These are phyloP conservation scores for Tetragonisca angustula DNA, from an alignment of 2,888 invertebrate genomes.

Conservation along the genomic window DNA sequence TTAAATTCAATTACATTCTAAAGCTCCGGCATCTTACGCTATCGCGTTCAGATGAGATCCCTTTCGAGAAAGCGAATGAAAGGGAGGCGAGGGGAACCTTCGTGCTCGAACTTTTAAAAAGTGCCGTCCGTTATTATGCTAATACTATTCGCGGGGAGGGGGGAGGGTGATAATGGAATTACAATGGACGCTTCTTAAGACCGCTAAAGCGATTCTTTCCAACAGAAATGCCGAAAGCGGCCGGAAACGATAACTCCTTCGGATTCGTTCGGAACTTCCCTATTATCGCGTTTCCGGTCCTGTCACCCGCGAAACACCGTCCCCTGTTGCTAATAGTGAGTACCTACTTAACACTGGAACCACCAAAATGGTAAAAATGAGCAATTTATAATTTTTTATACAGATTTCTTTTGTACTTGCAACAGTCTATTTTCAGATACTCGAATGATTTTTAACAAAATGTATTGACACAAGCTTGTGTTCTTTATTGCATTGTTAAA, in stretches of 20 bases:
- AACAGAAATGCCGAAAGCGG: constrained; percentile 57
- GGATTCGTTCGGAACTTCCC: constrained; percentile 46
- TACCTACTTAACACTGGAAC: no score
- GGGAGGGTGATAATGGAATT: constrained; percentile 75
- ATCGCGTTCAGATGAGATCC: constrained; percentile 43
- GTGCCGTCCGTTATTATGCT: constrained; percentile 74
- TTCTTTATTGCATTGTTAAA: no score
- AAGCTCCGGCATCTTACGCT: constrained; percentile 43
- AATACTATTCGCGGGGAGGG: constrained; percentile 67
- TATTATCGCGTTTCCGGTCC: constrained; percentile 50
- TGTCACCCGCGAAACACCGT: constrained; percentile 42
- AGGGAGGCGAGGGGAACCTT: neutral
- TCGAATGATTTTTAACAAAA: no score
- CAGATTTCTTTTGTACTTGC: no score
- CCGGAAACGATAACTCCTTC: constrained; percentile 63
- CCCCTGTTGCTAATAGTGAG: neutral
- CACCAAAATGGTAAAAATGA: no score
- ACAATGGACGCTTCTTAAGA: constrained; percentile 68
- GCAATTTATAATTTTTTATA: no score
- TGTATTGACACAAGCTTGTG: no score
- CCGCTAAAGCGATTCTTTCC: constrained; percentile 58
- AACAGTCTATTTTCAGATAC: no score
- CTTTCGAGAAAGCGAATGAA: constrained; percentile 7
- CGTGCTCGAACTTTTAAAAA: constrained; percentile 58
- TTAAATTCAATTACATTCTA: constrained; percentile 56